Percentiles rank a stretch among this genome's conserved stretches.
Conservation (phyloP, 2,888 invertebrate genomes). For the Troides helena region DNA sequence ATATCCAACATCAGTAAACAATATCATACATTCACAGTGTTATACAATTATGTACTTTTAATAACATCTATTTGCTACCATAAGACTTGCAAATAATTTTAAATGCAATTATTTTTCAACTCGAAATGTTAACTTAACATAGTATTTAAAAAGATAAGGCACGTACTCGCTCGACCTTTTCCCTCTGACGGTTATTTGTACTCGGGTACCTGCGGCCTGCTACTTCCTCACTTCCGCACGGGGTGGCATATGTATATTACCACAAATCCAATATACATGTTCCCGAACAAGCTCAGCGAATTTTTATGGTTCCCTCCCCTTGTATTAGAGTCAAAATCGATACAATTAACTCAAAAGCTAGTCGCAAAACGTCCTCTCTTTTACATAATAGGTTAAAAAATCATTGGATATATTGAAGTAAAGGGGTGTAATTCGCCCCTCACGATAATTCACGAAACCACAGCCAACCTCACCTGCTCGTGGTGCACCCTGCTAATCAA, state of each 20-base stretch:
- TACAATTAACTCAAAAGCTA: too few species aligned
- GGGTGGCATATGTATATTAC: conserved; percentile 6
- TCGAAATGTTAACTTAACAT: conserved; percentile 27
- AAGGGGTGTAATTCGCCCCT: too few species aligned
- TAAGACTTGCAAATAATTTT: conserved; percentile 24
- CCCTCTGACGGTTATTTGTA: conserved; percentile 45
- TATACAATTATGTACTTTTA: neutral
- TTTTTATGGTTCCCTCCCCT: conserved; percentile 10
- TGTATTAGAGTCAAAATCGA: neutral
- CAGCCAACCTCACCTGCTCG: too few species aligned
- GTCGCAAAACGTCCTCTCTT: neutral
- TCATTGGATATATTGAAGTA: neutral
- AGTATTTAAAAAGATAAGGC: conserved; percentile 60
- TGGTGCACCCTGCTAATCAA: too few species aligned
- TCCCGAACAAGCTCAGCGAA: conserved; percentile 10
- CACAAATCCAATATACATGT: conserved; percentile 24
- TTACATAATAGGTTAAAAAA: neutral
- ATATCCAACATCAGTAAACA: neutral
- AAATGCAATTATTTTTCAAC: conserved; percentile 23
- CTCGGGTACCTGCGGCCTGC: conserved; percentile 25
- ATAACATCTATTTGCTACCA: too few species aligned
- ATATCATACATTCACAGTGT: neutral
- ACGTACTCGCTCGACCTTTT: conserved; percentile 49
- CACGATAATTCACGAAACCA: too few species aligned
- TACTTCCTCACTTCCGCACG: conserved; percentile 15